These are phyloP conservation scores for Botia almorhae DNA, from an alignment of 2,797 vertebrate species.

Conservation along the genomic window DNA sequence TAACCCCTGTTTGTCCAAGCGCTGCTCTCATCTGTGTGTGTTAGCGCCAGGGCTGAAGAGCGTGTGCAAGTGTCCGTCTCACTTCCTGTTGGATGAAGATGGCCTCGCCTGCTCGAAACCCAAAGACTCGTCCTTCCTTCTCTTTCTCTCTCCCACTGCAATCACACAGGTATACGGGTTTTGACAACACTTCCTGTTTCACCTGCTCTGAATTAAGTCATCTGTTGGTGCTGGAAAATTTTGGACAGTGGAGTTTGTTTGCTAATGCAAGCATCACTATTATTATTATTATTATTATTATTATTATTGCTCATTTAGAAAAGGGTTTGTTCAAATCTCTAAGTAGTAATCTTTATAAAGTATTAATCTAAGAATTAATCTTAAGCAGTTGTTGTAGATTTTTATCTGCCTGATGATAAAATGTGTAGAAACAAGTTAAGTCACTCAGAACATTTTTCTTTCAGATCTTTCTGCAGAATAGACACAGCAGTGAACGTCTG, in stretches of 20 bases:
- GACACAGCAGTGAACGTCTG: constrained; percentile 60
- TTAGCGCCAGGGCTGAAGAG: constrained; percentile 75
- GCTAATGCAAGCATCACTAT: no score
- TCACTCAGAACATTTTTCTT: neutral
- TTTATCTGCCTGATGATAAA: no score
- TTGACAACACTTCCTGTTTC: neutral
- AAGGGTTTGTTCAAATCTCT: no score
- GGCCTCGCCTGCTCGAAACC: constrained; percentile 77
- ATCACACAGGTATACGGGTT: constrained; percentile 80
- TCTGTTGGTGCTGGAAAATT: no score
- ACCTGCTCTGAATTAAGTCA: neutral
- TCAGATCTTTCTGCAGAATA: constrained; percentile 85
- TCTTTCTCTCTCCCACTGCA: constrained; percentile 76
- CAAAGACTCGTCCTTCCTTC: constrained; percentile 76
- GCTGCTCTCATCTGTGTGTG: constrained; percentile 90
- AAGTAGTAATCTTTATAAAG: no score
- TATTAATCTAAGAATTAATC: no score
- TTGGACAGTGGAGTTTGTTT: no score
- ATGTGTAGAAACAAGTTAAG: no score
- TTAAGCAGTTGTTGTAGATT: no score
- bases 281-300: no score
- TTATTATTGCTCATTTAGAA: no score
- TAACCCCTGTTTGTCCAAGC: constrained; percentile 74
- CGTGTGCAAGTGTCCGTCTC: constrained; percentile 82
- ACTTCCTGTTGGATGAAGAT: constrained; percentile 76